Base-by-base conservation (phyloP, 2,888 invertebrate genomes). In the Ophioninae sp. region DNA sequence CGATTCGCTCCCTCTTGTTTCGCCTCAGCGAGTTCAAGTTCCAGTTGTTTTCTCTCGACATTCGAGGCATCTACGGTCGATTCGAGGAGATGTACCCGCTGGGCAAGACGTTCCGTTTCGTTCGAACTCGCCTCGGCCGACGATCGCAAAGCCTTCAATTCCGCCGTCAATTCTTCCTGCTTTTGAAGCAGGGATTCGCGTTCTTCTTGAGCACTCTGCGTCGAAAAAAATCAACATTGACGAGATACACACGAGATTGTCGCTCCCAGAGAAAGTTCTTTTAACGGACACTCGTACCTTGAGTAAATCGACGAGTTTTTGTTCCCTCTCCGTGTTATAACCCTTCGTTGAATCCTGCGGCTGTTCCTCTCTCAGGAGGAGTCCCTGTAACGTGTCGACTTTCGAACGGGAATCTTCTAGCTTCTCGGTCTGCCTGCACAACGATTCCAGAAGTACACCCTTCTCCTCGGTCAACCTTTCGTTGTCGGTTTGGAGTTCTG, bases 391-490 rank as follows among this genome's bases (percentile, higher is more conserved):
- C 0, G 97, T 97, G 87, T 97, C 97, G 83, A 98, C 97, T 93
- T 96, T 97, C 7, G 96, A 95, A 77, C 98, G 94, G 41, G 97
- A 96, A 89, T 98, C 98, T 91, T 98, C 98, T 0, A 98, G 93
- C 91, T 98, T 97, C 93, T 98, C 98, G 0, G 98, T 98, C 93
- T 98, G 98, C 21, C 97, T 95, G 91, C 98, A 98, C 59, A 98
- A 94, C 21, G 98, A 98, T 92, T 98, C 98, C 72, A 98, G 94
- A 87, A 98, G 95, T 67, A 98, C 96, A 87, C 96, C 96, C 91
- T 98, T 98, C 93, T 99, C 98, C 87, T 98, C 98, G 7, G 96
- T 95, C 50, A 98, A 94, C 79, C 97, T 95, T 85, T 97, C 97
- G 93, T 98, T 98, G 91, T 98, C 98, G 6, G 96, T 95, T 91